Evolutionary conservation across 2,113 vertebrate genomes (phyloP).

Genomic region (Mionectes macconnelli): DNA sequence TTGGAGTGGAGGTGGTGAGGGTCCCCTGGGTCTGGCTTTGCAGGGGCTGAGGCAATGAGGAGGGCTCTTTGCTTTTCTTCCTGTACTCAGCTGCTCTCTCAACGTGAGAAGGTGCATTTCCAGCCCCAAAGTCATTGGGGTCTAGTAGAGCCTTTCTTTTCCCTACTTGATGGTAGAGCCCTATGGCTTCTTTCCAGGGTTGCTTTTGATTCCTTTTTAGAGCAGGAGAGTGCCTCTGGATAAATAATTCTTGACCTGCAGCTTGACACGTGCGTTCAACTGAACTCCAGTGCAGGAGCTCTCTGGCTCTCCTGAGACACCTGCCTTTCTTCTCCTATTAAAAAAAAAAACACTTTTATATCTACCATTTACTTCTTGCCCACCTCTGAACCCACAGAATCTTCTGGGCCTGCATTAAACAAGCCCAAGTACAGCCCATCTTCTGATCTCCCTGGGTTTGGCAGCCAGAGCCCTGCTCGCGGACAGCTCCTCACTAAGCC

Average conservation of each 20-base stretch:
- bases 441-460: not conserved
- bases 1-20: not conserved
- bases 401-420: not conserved
- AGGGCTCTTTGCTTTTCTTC: not conserved
- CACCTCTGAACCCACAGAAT: not conserved
- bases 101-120: not conserved
- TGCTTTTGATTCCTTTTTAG: not conserved
- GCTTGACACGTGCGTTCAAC: fast-evolving
- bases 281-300: not conserved
- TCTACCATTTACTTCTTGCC: not conserved
- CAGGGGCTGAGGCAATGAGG: fast-evolving
- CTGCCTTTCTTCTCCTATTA: not conserved
- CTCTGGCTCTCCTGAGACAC: not conserved
- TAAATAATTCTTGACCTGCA: not conserved
- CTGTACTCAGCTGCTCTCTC: not conserved
- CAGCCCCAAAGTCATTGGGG: not conserved
- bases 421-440: not conserved
- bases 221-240: not conserved
- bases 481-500: fast-evolving
- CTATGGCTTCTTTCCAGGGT: not conserved
- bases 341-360: not conserved
- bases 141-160: not conserved
- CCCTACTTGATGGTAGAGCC: not conserved
- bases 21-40: not conserved
- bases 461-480: not conserved